Percentiles rank a stretch among this genome's conserved stretches.
phyloP scores from a whole-genome alignment of 2,888 invertebrate species.

The Atrina japonica region DNA sequence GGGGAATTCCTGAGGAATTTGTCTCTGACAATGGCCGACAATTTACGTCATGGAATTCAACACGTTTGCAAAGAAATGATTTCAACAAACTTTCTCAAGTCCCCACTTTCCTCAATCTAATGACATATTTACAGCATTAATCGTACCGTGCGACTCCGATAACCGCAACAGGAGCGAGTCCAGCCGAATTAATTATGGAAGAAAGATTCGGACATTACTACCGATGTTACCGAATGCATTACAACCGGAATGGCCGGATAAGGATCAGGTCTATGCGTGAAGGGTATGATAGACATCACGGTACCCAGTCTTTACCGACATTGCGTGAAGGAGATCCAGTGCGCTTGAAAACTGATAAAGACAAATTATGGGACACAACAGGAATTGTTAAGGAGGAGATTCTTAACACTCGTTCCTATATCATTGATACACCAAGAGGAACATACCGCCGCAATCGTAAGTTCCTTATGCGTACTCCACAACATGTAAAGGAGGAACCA shows the following conservation, averaged over 20 bases:
- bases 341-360: not conserved
- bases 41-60: conserved; percentile 40
- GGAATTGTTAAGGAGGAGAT: not conserved
- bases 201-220: conserved; percentile 35
- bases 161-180: conserved; percentile 30
- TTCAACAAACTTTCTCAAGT: too few species aligned
- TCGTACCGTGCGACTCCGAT: conserved; percentile 38
- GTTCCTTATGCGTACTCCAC: not conserved
- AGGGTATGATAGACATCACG: too few species aligned
- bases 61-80: conserved; percentile 31
- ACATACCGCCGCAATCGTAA: not conserved
- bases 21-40: conserved; percentile 44
- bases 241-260: conserved; percentile 33
- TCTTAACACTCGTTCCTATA: not conserved
- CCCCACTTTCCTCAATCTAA: conserved; percentile 42
- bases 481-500: too few species aligned
- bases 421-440: not conserved
- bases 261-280: too few species aligned
- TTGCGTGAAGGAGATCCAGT: too few species aligned
- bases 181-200: conserved; percentile 42
- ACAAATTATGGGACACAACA: not conserved
- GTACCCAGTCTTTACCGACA: too few species aligned
- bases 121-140: conserved; percentile 36
- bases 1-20: conserved; percentile 41
- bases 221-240: conserved; percentile 4